Conservation (phyloP, 2,888 invertebrate species). For the Nezara viridula region DNA sequence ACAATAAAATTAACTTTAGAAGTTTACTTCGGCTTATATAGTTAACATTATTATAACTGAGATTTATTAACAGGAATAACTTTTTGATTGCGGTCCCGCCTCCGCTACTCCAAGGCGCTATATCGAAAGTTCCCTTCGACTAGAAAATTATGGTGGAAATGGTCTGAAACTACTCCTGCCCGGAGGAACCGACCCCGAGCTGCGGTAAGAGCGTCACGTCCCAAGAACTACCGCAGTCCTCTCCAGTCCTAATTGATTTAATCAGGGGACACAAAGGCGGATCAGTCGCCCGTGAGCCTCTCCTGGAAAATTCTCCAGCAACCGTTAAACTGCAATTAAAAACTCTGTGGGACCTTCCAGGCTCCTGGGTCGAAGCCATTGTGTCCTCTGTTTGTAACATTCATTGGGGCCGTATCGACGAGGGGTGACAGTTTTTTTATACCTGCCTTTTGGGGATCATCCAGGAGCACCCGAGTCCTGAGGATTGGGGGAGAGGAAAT, state of each 20-base stretch:
- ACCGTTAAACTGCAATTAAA: slow-evolving; percentile 58
- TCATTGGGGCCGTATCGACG: slow-evolving; percentile 29
- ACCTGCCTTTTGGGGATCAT: slow-evolving; percentile 30
- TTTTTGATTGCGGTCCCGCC: neutral
- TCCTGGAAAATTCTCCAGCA: neutral
- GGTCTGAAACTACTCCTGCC: neutral
- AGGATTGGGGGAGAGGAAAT: slow-evolving; percentile 42
- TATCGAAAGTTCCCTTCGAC: neutral
- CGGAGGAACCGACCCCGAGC: neutral
- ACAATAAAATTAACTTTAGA: no score
- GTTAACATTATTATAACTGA: neutral
- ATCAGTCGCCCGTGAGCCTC: slow-evolving; percentile 35
- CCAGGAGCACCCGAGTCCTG: slow-evolving; percentile 9
- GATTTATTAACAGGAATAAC: neutral
- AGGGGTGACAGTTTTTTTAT: slow-evolving; percentile 55
- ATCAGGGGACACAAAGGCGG: slow-evolving; percentile 38
- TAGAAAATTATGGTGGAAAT: slow-evolving; percentile 30
- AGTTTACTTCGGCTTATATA: neutral
- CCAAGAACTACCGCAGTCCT: slow-evolving; percentile 47
- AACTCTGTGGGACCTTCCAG: slow-evolving; percentile 50
- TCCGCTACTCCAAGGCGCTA: neutral
- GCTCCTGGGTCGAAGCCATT: neutral
- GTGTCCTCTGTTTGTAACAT: slow-evolving; percentile 31
- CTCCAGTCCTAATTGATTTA: slow-evolving; percentile 43
- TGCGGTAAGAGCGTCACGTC: slow-evolving; percentile 46